These are phyloP conservation scores for Diadumene lineata DNA, from an alignment of 92 coral and sea anemone genomes.

Conservation along the genomic window DNA sequence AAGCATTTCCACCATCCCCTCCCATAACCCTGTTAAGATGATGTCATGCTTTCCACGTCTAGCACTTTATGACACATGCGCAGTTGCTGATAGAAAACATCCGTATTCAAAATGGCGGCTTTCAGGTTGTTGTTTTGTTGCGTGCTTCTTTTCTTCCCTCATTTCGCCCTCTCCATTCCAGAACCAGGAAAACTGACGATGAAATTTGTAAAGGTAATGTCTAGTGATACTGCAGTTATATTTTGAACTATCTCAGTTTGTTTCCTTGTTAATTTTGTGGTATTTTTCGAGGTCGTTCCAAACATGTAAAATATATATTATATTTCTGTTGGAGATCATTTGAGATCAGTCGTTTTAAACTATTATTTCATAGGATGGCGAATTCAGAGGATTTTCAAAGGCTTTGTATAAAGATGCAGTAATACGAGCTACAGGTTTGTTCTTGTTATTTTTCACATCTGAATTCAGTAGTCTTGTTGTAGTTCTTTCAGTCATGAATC, in stretches of 20 bases:
- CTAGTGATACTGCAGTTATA: neutral
- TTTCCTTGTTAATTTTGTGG: neutral
- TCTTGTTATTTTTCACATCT: neutral
- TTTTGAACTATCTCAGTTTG: neutral
- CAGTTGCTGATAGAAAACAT: slow-evolving; percentile 19
- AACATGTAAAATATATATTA: neutral
- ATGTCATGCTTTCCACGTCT: slow-evolving; percentile 63
- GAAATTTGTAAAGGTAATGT: slow-evolving; percentile 44
- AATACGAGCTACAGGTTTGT: slow-evolving; percentile 38
- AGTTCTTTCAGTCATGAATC: too few species aligned
- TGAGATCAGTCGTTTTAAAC: neutral
- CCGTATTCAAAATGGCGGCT: slow-evolving; percentile 79
- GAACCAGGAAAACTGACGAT: slow-evolving; percentile 67
- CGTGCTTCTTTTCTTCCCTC: slow-evolving; percentile 32
- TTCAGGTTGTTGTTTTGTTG: slow-evolving; percentile 33
- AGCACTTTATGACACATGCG: slow-evolving; percentile 24
- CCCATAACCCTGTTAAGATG: slow-evolving; percentile 6
- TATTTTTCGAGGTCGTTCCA: neutral
- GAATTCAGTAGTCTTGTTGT: neutral
- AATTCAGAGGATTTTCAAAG: slow-evolving; percentile 34
- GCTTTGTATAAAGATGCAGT: slow-evolving; percentile 55
- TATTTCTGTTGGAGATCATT: neutral
- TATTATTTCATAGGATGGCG: slow-evolving; percentile 15
- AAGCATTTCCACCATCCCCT: too few species aligned
- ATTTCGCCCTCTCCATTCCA: slow-evolving; percentile 56